Evolutionary conservation across 2,797 vertebrate genomes (phyloP), one percentile per base, ranked within the genome.

Genomic region (Pelochelys cantorii): DNA sequence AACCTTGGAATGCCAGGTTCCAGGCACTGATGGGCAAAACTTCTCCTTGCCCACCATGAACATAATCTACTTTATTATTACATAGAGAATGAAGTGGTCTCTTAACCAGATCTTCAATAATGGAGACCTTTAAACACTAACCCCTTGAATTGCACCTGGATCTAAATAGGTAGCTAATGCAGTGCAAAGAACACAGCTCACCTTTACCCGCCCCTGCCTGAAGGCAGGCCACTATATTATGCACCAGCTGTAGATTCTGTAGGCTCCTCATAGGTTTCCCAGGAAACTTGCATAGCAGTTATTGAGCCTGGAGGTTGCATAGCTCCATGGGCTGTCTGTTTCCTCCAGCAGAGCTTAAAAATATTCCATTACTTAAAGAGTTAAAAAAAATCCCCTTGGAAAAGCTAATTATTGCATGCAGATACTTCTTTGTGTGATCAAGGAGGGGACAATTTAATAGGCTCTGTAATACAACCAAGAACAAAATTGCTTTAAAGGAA

Each of bases 331-430:
- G 96, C 96, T 87, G 93, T 89, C 93, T 94, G 90, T 95, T 97
- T 98, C 89, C 96, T 97, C 92, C 97, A 97, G 96, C 97, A 91
- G 88, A 88, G 97, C 96, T 98, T 95, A 80, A 97, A 98, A 98
- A 97, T 83, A 95, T 97, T 95, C 97, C 87, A 89, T 97, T 94
- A 97, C 97, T 90, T 97, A 97, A 98, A 97, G 98, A 98, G 98
- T 98, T 98, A 98, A 98, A 98, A 98, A 98, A 98, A 98, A 97
- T 98, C 98, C 98, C 98, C 97, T 98, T 98, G 98, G 98, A 98
- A 98, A 98, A 98, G 98, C 98, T 98, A 98, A 98, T 98, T 99
- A 98, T 98, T 98, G 98, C 98, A 98, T 98, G 98, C 98, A 98
- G 97, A 98, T 98, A 98, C 98, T 98, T 98, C 98, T 98, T 98